These are phyloP conservation scores for Sinohyriopsis cumingii DNA, from an alignment of 2,888 invertebrate genomes.

Conservation along the genomic window DNA sequence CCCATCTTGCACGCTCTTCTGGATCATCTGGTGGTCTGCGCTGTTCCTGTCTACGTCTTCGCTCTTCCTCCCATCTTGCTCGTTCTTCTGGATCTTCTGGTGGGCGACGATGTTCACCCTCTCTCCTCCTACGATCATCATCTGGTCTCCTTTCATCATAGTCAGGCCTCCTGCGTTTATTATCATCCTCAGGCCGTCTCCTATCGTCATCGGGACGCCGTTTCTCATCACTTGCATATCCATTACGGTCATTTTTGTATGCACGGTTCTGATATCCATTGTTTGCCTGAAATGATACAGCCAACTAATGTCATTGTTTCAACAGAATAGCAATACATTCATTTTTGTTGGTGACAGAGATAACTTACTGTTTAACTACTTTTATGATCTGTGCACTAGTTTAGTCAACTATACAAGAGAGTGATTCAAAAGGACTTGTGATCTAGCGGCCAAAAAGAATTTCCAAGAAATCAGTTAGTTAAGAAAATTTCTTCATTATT, in stretches of 20 bases:
- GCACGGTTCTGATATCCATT: slow-evolving; percentile 47
- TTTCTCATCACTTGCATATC: slow-evolving; percentile 11
- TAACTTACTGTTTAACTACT: too few species aligned
- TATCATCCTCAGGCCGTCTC: slow-evolving; percentile 27
- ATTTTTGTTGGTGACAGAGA: too few species aligned
- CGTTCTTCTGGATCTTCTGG: slow-evolving; percentile 25
- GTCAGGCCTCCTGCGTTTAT: slow-evolving; percentile 17
- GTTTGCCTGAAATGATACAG: neutral
- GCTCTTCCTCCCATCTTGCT: slow-evolving; percentile 22
- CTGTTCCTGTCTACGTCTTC: slow-evolving; percentile 25
- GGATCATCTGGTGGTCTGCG: slow-evolving; percentile 29
- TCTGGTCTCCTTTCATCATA: slow-evolving; percentile 19
- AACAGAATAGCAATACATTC: neutral
- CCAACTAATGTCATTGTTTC: neutral
- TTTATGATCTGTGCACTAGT: too few species aligned
- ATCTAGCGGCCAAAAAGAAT: too few species aligned
- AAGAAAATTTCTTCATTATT: too few species aligned
- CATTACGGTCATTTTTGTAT: slow-evolving; percentile 35
- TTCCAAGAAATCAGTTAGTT: too few species aligned
- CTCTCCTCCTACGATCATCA: slow-evolving; percentile 26
- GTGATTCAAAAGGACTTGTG: too few species aligned
- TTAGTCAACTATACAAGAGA: too few species aligned
- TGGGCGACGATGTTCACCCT: slow-evolving; percentile 24
- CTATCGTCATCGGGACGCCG: slow-evolving; percentile 26
- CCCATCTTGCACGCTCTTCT: slow-evolving; percentile 19